These are phyloP conservation scores for Heliconius himera DNA, from an alignment of 1,140 invertebrate genomes.

Conservation along the genomic window DNA sequence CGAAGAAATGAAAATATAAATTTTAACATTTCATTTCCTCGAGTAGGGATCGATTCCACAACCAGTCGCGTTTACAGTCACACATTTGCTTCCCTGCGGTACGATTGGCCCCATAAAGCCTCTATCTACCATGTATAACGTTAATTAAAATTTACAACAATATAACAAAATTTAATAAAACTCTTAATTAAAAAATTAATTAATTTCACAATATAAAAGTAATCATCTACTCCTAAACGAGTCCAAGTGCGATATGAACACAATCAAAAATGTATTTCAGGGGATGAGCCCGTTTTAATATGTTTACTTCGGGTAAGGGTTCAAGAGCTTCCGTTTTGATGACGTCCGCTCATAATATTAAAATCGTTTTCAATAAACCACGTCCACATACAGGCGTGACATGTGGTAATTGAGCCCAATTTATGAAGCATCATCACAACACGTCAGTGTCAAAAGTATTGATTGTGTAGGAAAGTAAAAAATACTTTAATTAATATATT, in stretches of 20 bases:
- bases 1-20: too few relatives aligned
- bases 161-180: not conserved
- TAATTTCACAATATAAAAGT: constrained; percentile 17
- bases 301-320: constrained; percentile 33
- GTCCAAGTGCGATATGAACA: constrained; percentile 9
- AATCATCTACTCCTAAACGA: constrained; percentile 2
- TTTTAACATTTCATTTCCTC: too few relatives aligned
- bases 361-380: constrained; percentile 49
- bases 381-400: constrained; percentile 41
- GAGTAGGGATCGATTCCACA: too few relatives aligned
- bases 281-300: constrained; percentile 9
- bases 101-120: too few relatives aligned
- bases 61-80: too few relatives aligned
- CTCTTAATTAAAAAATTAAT: constrained; percentile 11
- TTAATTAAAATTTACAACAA: not conserved
- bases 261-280: constrained; percentile 23
- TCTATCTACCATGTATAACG: not conserved
- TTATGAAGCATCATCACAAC: constrained; percentile 50
- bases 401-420: constrained; percentile 47
- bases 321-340: constrained; percentile 36
- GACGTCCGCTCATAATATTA: constrained; percentile 52
- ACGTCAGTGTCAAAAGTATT: constrained; percentile 30
- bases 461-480: constrained; percentile 13
- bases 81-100: too few relatives aligned
- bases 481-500: not conserved